Evolutionary conservation across 2,797 vertebrate genomes (phyloP), one percentile per base, ranked within the genome.

Genomic region (Florisuga fusca): DNA sequence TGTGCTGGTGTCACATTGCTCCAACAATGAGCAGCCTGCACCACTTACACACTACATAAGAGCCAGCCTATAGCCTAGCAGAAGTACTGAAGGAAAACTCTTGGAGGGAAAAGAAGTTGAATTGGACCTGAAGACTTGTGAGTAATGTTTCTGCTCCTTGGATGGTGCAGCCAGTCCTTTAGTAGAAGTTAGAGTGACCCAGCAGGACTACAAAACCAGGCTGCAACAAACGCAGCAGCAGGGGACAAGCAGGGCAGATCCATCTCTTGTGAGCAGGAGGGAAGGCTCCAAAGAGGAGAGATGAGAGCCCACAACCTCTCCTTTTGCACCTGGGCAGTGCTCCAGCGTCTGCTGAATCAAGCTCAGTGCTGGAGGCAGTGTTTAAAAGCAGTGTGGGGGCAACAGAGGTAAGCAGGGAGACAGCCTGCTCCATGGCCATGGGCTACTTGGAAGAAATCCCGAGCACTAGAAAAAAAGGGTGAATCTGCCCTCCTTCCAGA

Each of bases 381-480:
- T 43, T 87, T 58, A 18, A 66, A 81, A 57, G 10, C 23, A 12
- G 7, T 8, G 18, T n/a, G 68, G 93, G 85, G 84, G 68, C 84
- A 92, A 76, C 33, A 50, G 75, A 43, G 75, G 72, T 77, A 85
- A 77, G 53, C 1, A 25, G 29, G 69, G 69, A 93, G 62, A 78
- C 74, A 78, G 92, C 31, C 61, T 62, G 62, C 48, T 92, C 72
- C 50, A 50, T 14, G 88, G 89, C 90, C 66, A 23, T 10, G 36
- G 87, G 82, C 93, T 43, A 41, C 85, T 88, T 93, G 87, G 84
- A 93, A 79, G 50, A 68, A 77, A 79, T 64, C 73, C 87, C 34
- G 54, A 83, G 55, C 4, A 0, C 22, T 1, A 45, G n/a, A 45
- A 12, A 34, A n/a, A 48, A 29, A 48, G 36, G 26, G 23, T 9